Base-by-base conservation (phyloP, 2,888 invertebrate genomes). In the Eueremaeus valkanovi region DNA sequence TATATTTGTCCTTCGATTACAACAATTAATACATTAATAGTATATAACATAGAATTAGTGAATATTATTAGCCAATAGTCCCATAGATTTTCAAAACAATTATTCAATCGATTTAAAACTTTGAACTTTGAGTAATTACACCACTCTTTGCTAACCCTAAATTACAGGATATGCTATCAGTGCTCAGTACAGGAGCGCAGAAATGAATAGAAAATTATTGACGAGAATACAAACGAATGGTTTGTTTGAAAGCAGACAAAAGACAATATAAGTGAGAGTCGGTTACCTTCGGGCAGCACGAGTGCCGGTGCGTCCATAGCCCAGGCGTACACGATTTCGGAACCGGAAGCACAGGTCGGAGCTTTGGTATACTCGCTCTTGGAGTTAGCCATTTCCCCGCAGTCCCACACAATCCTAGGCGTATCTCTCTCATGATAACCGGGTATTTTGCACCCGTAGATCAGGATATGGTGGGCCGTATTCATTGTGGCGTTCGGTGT, bases 291-390 rank as follows among this genome's bases (percentile, higher is more conserved):
- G 0, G 96, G 96, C 72, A 96, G 84, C 63, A 87, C 84, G 5
- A 96, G 85, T 74, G 88, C 88, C 0, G 93, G 93, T 0, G 96
- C 95, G 83, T 95, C 93, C 79, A 92, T 87, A 1, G 95, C 96
- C 95, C 95, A 97, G 0, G 95, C 95, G 83, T 95, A 96, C 13
- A 96, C 87, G 73, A 95, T 90, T 90, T 93, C 83, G 31, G 82
- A 81, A 0, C 78, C 78, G 1, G 74, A 33, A 11, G 76, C 72
- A 72, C 80, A 80, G 1, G 77, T 76, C 1, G 79, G 79, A 0
- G 78, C 78, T 27, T 76, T 45, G 33, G 18, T 21, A n/a, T 31
- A 24, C 21, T 74, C 61, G 18, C 40, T 9, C 16, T 76, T 27
- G 6, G 42, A 55, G 33, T 42, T 27, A 3, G 81, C 80, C 95